Conservation (phyloP, 2,113 vertebrate species). For the Brevimyrus niger region DNA sequence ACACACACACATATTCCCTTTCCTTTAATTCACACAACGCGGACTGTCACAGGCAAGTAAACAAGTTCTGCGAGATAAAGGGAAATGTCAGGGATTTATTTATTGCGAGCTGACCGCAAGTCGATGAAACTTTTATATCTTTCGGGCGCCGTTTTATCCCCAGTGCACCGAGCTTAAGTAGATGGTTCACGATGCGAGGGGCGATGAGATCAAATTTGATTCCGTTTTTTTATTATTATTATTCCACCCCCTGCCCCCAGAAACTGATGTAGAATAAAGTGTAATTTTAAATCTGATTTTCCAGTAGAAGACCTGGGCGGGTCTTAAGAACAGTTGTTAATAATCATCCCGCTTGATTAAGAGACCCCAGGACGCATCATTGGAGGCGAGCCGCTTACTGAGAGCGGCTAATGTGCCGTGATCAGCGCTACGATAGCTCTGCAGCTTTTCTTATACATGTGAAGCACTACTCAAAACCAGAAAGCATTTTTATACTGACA, state of each 20-base stretch:
- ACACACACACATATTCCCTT: too few species aligned
- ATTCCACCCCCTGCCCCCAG: neutral
- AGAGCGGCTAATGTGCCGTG: neutral
- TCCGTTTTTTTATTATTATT: neutral
- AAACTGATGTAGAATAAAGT: neutral
- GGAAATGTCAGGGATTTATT: slow-evolving; percentile 15
- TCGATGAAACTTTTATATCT: slow-evolving; percentile 31
- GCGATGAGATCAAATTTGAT: neutral
- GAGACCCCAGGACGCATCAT: slow-evolving; percentile 33
- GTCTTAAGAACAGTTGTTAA: slow-evolving; percentile 42
- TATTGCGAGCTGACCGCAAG: slow-evolving; percentile 19
- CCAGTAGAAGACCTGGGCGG: slow-evolving; percentile 43
- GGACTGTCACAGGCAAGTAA: neutral
- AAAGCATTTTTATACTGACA: neutral
- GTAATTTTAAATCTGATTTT: slow-evolving; percentile 34
- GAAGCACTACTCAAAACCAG: neutral
- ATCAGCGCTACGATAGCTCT: neutral
- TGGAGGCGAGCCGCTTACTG: slow-evolving; percentile 38
- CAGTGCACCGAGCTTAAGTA: neutral
- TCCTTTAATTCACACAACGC: neutral
- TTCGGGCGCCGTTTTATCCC: slow-evolving; percentile 24
- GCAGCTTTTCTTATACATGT: neutral
- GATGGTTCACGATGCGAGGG: neutral
- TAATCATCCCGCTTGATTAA: slow-evolving; percentile 52
- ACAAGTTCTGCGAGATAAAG: neutral